Conservation (phyloP, 2,797 vertebrate species). For the Lerista edwardsae region DNA sequence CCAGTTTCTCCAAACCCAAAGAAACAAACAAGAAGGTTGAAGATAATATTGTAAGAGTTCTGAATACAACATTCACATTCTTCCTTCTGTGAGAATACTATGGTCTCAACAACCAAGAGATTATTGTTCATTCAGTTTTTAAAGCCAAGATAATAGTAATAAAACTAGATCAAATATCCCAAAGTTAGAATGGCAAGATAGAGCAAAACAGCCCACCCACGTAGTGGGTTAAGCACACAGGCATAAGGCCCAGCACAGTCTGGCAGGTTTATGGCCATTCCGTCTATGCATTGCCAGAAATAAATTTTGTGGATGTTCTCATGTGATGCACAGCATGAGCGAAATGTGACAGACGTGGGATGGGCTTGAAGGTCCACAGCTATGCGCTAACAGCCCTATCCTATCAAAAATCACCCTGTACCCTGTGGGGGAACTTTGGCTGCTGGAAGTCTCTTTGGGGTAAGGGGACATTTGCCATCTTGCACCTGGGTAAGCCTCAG, state of each 20-base stretch:
- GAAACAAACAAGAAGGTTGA: too few species aligned
- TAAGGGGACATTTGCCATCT: too few species aligned
- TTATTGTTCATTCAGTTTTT: constrained; percentile 27
- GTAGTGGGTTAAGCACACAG: too few species aligned
- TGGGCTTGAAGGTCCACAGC: neutral
- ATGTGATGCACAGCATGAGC: neutral
- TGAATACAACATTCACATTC: neutral
- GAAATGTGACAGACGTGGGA: neutral
- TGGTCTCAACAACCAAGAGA: neutral
- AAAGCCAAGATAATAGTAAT: constrained; percentile 3
- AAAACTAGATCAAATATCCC: neutral
- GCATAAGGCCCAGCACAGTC: constrained; percentile 1
- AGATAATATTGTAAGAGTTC: too few species aligned
- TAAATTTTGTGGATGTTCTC: neutral
- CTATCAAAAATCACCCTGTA: too few species aligned
- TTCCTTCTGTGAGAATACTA: neutral
- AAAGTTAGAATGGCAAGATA: neutral
- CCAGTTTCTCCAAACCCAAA: neutral
- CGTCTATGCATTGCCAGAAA: constrained; percentile 8
- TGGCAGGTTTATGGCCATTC: neutral
- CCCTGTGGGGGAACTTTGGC: too few species aligned
- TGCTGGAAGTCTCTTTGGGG: too few species aligned
- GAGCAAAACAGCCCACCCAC: neutral
- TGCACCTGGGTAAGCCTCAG: too few species aligned
- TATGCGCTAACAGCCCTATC: neutral